Evolutionary conservation across 2,888 invertebrate species (phyloP).

Genomic region (Diachrysia chrysitis): DNA sequence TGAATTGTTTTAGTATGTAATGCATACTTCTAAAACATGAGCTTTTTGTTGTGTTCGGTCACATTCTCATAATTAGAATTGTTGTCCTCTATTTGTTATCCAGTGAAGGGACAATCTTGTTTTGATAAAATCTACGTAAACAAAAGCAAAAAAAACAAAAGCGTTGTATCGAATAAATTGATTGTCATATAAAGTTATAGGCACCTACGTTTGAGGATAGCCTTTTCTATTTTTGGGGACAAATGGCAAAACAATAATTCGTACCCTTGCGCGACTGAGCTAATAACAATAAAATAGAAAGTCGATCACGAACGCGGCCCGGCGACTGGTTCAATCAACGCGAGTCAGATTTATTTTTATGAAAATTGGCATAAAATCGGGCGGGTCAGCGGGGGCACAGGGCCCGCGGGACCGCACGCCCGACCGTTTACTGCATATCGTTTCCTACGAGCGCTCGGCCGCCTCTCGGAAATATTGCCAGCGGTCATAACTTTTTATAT

Average conservation of each 20-base stretch:
- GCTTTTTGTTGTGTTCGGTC: conserved; percentile 31
- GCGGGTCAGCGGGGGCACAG: conserved; percentile 85
- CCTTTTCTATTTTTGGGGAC: conserved; percentile 79
- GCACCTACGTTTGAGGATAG: conserved; percentile 62
- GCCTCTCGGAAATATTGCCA: conserved; percentile 86
- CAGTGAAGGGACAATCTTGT: conserved; percentile 36
- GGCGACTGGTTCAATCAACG: conserved; percentile 89
- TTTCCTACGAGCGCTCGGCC: conserved; percentile 80
- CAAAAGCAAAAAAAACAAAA: conserved; percentile 29
- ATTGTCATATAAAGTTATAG: conserved; percentile 73
- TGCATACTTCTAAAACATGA: conserved; percentile 37
- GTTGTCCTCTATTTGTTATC: conserved; percentile 44
- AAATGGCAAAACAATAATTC: conserved; percentile 88
- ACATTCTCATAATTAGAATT: conserved; percentile 52
- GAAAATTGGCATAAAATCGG: conserved; percentile 89
- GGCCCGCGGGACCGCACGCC: conserved; percentile 88
- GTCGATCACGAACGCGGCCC: conserved; percentile 82
- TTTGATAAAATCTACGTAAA: conserved; percentile 47
- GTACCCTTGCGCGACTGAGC: conserved; percentile 85
- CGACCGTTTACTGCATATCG: conserved; percentile 89
- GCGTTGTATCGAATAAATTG: conserved; percentile 57
- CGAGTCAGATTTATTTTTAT: conserved; percentile 89
- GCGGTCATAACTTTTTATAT: conserved; percentile 89
- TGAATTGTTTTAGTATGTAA: conserved; percentile 46
- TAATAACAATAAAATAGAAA: conserved; percentile 89